Conservation (phyloP, 2,797 vertebrate species). For the Lutjanus argentimaculatus region DNA sequence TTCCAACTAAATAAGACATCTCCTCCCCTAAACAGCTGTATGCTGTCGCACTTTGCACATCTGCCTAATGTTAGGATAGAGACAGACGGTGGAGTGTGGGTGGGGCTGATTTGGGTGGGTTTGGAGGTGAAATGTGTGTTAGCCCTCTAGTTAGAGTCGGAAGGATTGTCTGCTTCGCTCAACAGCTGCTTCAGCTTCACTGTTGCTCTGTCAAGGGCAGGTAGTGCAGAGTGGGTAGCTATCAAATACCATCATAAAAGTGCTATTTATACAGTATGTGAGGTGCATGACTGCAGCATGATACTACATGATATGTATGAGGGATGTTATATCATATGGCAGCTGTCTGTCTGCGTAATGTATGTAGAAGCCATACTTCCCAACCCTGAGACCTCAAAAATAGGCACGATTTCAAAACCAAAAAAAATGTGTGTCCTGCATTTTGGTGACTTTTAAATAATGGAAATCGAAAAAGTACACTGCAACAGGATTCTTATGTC, state of each 20-base stretch:
- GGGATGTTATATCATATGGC: not conserved
- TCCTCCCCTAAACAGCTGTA: conserved; percentile 41
- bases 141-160: not conserved
- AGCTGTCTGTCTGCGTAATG: not conserved
- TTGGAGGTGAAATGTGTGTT: conserved; percentile 33
- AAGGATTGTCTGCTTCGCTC: conserved; percentile 14
- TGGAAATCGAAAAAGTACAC: no score
- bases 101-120: conserved; percentile 29
- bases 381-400: no score
- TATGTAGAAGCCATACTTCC: no score
- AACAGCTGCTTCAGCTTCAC: conserved; percentile 41
- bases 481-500: no score
- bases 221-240: not conserved
- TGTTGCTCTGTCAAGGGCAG: not conserved
- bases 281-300: not conserved
- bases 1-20: conserved; percentile 25
- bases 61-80: conserved; percentile 57
- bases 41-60: conserved; percentile 42
- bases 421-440: no score
- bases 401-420: no score
- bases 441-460: no score
- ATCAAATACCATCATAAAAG: not conserved
- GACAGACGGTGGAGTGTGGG: conserved; percentile 16
- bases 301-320: not conserved
- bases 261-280: not conserved